Percentiles rank a stretch among this genome's conserved stretches.
These are phyloP conservation scores for Lasioglossum malachurum DNA, from an alignment of 2,888 invertebrate species.

Conservation along the genomic window DNA sequence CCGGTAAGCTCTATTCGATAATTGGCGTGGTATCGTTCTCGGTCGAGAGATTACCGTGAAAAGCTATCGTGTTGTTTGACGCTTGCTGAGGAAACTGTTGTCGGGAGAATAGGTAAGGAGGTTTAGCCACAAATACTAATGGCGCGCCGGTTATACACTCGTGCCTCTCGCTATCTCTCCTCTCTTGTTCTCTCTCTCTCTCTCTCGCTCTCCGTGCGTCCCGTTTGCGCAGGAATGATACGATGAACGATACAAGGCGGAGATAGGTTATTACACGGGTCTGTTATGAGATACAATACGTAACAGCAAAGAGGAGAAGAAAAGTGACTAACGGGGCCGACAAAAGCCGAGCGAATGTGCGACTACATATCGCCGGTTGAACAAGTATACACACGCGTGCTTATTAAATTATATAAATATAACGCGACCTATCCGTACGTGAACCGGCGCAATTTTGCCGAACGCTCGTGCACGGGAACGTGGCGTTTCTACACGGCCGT, in stretches of 20 bases:
- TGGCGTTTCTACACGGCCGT: neutral
- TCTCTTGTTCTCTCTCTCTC: neutral
- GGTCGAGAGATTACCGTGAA: slow-evolving; percentile 16
- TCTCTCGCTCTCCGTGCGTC: neutral
- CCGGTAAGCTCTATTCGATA: slow-evolving; percentile 12
- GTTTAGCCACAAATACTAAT: slow-evolving; percentile 40
- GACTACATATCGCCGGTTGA: neutral
- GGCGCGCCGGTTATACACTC: slow-evolving; percentile 20
- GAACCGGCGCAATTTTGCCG: slow-evolving; percentile 4
- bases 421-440: neutral
- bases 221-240: slow-evolving; percentile 36
- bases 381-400: neutral
- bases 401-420: slow-evolving; percentile 21
- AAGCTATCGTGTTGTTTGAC: slow-evolving; percentile 20
- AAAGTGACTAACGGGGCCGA: slow-evolving; percentile 43
- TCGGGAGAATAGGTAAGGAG: slow-evolving; percentile 26
- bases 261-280: slow-evolving; percentile 57
- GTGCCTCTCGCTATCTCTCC: slow-evolving; percentile 20
- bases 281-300: slow-evolving; percentile 28
- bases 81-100: slow-evolving; percentile 18
- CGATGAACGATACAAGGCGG: slow-evolving; percentile 55
- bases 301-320: slow-evolving; percentile 25
- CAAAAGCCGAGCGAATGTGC: slow-evolving; percentile 35
- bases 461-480: neutral
- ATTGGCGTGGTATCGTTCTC: slow-evolving; percentile 8